These are phyloP conservation scores for Hypolimnas misippus DNA, from an alignment of 2,888 invertebrate species.

Conservation along the genomic window DNA sequence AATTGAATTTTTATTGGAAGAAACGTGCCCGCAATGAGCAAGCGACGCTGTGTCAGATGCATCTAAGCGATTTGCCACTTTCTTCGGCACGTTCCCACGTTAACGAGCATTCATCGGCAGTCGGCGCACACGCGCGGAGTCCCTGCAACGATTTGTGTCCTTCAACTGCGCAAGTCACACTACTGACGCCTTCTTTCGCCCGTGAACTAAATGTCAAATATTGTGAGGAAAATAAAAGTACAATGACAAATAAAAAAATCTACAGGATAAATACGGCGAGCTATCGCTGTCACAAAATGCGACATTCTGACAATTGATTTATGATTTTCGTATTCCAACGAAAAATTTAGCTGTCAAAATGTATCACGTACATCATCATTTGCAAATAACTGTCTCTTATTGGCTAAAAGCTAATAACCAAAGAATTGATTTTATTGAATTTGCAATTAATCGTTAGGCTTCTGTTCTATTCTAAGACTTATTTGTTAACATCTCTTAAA, in stretches of 20 bases:
- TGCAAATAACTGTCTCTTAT: too few relatives aligned
- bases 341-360: too few relatives aligned
- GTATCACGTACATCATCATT: too few relatives aligned
- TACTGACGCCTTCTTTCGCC: slow-evolving; percentile 17
- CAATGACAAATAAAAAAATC: neutral
- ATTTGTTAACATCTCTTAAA: too few relatives aligned
- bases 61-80: slow-evolving; percentile 43
- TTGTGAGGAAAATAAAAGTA: neutral
- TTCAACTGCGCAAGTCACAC: slow-evolving; percentile 28
- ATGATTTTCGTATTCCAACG: too few relatives aligned
- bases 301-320: too few relatives aligned
- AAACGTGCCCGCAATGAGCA: slow-evolving; percentile 48
- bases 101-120: slow-evolving; percentile 43
- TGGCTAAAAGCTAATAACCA: too few relatives aligned
- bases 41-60: slow-evolving; percentile 43
- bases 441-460: too few relatives aligned
- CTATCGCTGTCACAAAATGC: too few relatives aligned
- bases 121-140: slow-evolving; percentile 44
- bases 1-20: slow-evolving; percentile 57
- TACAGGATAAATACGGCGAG: too few relatives aligned
- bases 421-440: too few relatives aligned
- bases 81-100: slow-evolving; percentile 48
- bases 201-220: slow-evolving; percentile 1
- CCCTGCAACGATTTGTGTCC: slow-evolving; percentile 42
- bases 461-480: too few relatives aligned